Percentiles rank a stretch among this genome's conserved stretches.
phyloP scores from a whole-genome alignment of 2,797 vertebrate genomes.

The Sebastes matsubarae region DNA sequence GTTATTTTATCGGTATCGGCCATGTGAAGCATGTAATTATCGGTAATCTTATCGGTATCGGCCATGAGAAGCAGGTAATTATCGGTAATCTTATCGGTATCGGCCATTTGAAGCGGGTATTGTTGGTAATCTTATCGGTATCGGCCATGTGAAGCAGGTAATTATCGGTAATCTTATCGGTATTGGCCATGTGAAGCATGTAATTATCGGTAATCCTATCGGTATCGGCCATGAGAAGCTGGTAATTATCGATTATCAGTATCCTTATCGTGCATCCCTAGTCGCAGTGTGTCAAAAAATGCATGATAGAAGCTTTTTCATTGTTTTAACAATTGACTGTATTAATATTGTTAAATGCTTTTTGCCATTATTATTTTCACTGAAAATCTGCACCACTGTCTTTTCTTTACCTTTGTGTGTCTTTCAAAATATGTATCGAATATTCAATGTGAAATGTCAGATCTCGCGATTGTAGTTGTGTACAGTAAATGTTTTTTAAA shows the following conservation, averaged over 20 bases:
- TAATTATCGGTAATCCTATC: not conserved
- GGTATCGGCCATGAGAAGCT: not conserved
- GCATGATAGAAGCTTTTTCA: conserved; percentile 34
- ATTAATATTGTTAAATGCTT: conserved; percentile 39
- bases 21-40: too few relatives aligned
- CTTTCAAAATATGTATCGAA: conserved; percentile 44
- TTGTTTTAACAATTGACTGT: conserved; percentile 52
- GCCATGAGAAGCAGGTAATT: too few relatives aligned
- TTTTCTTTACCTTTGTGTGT: conserved; percentile 30
- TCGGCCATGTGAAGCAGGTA: too few relatives aligned
- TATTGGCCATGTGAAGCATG: too few relatives aligned
- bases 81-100: too few relatives aligned
- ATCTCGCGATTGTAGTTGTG: conserved; percentile 27
- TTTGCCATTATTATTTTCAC: conserved; percentile 65
- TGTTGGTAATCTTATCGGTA: too few relatives aligned
- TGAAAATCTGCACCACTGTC: conserved; percentile 68
- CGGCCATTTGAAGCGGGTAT: too few relatives aligned
- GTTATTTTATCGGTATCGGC: too few relatives aligned
- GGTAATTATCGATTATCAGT: not conserved
- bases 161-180: too few relatives aligned
- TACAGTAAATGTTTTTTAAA: too few relatives aligned
- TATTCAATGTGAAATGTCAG: conserved; percentile 40
- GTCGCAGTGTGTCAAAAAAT: conserved; percentile 22
- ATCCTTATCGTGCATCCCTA: not conserved
- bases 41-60: too few relatives aligned